Percentiles rank a stretch among this genome's conserved stretches.
These are phyloP conservation scores for Zoanthus gigantus DNA, from an alignment of 92 coral and sea anemone genomes.

Conservation along the genomic window DNA sequence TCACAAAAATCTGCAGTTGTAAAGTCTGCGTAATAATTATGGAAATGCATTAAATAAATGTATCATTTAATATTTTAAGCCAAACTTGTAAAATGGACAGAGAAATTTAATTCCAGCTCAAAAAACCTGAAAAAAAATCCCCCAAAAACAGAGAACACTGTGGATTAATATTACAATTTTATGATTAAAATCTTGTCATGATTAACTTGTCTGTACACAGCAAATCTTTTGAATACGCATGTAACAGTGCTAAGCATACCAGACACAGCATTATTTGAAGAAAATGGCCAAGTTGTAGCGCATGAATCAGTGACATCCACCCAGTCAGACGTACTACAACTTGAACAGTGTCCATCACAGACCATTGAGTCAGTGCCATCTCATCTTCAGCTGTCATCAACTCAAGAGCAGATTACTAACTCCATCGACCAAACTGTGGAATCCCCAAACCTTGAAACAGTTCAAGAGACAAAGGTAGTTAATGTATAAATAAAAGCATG, in stretches of 20 bases:
- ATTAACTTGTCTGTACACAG: conserved; percentile 11
- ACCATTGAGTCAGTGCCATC: neutral
- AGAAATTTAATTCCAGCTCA: no score
- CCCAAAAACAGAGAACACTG: no score
- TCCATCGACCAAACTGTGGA: conserved; percentile 2
- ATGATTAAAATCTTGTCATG: no score
- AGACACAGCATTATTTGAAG: conserved; percentile 67
- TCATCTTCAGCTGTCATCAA: conserved; percentile 24
- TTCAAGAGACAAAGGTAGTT: conserved; percentile 27
- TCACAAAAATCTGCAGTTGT: no score
- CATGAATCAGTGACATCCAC: conserved; percentile 19
- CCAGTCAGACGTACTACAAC: conserved; percentile 29
- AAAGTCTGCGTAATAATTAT: no score
- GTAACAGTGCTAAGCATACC: conserved; percentile 73
- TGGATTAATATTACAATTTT: no score
- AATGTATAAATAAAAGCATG: neutral
- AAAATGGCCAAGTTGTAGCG: conserved; percentile 27
- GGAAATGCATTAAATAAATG: no score
- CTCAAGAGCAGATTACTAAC: conserved; percentile 14
- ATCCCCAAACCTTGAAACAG: neutral
- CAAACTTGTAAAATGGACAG: no score
- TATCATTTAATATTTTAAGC: no score
- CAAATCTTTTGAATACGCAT: conserved; percentile 61
- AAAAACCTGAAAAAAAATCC: no score
- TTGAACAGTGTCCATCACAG: conserved; percentile 33